phyloP scores from a whole-genome alignment of 2,888 invertebrate species.

The Sarcophaga rosellei region DNA sequence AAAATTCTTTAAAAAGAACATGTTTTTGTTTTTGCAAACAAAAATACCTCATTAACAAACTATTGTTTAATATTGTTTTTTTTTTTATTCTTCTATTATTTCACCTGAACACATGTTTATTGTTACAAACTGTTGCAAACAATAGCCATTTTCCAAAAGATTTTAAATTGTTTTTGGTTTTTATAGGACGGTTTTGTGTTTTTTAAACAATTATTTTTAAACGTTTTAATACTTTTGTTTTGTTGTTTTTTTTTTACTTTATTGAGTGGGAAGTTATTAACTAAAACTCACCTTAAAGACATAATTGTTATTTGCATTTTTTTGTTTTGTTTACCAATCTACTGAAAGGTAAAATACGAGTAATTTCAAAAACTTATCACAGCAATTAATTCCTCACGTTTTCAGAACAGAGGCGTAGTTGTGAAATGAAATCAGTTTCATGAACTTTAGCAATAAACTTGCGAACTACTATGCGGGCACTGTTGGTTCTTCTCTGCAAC shows the following conservation, averaged over 20 bases:
- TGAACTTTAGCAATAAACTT: too few species aligned
- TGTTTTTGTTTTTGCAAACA: background rate
- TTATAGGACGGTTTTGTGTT: constrained; percentile 38
- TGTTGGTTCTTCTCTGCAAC: too few species aligned
- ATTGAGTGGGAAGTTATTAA: constrained; percentile 67
- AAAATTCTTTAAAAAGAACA: background rate
- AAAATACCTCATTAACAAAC: background rate
- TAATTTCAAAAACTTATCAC: background rate
- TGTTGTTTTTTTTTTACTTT: constrained; percentile 24
- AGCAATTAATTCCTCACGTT: constrained; percentile 12
- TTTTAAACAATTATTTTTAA: constrained; percentile 17
- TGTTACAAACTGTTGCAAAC: background rate
- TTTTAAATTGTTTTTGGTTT: background rate
- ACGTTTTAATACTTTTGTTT: background rate
- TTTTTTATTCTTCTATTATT: background rate
- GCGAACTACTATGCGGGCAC: too few species aligned
- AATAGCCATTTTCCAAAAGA: background rate
- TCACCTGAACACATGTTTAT: background rate
- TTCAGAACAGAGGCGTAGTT: background rate
- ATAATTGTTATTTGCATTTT: constrained; percentile 57
- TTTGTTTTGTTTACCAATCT: constrained; percentile 35
- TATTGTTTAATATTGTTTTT: constrained; percentile 2
- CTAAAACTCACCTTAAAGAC: constrained; percentile 58
- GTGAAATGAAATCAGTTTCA: too few species aligned
- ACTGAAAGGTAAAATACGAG: background rate